These are phyloP conservation scores for Danionella cerebrum DNA, from an alignment of 2,113 vertebrate genomes.

Conservation along the genomic window DNA sequence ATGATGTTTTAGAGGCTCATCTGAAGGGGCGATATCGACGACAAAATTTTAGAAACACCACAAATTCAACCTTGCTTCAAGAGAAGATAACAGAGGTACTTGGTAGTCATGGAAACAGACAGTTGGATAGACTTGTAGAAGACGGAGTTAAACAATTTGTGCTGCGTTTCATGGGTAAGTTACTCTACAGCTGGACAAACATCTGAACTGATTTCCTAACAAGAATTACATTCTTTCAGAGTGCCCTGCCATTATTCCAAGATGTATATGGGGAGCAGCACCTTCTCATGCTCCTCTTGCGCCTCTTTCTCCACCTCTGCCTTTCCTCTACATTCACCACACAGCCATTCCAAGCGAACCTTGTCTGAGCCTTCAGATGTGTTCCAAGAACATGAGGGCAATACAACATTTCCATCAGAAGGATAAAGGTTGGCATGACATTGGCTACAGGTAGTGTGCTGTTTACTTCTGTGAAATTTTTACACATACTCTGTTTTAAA, in stretches of 20 bases:
- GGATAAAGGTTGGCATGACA: conserved; percentile 71
- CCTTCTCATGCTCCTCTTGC: conserved; percentile 72
- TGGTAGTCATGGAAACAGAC: conserved; percentile 36
- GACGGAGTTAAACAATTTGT: conserved; percentile 62
- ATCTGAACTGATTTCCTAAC: not conserved
- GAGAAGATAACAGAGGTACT: conserved; percentile 55
- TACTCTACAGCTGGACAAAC: not conserved
- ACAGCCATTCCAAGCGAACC: conserved; percentile 65
- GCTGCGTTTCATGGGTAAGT: conserved; percentile 66
- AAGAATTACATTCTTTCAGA: conserved; percentile 49
- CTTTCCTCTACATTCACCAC: conserved; percentile 79
- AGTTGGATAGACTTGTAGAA: conserved; percentile 46
- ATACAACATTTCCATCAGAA: conserved; percentile 86
- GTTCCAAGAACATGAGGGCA: conserved; percentile 68
- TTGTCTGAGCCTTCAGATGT: conserved; percentile 64
- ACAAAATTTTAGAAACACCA: conserved; percentile 53
- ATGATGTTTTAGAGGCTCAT: conserved; percentile 4
- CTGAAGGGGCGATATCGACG: conserved; percentile 65
- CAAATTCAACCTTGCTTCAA: conserved; percentile 29
- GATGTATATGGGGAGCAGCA: conserved; percentile 78
- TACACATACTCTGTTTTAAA: not conserved
- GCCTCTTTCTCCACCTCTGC: conserved; percentile 58
- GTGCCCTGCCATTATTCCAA: conserved; percentile 75
- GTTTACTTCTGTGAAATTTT: not conserved
- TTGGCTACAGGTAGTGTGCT: conserved; percentile 86